phyloP scores from a whole-genome alignment of 2,888 invertebrate genomes.

The Gasteruption jaculator region DNA sequence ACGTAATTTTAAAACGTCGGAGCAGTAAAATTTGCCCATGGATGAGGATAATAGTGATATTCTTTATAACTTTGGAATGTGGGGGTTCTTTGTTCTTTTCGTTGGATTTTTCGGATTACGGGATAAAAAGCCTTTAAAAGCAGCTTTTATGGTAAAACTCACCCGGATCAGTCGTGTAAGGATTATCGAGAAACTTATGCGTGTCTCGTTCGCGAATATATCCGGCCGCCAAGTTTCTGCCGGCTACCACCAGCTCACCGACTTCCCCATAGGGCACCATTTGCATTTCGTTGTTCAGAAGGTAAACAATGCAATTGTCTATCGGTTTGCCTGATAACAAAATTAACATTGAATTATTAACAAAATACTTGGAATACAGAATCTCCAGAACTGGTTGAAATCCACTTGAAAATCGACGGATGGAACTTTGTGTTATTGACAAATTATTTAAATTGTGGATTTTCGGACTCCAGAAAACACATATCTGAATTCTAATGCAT shows the following conservation, averaged over 20 bases:
- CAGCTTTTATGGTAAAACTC: no score
- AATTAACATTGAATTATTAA: slow-evolving; percentile 10
- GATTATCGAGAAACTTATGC: slow-evolving; percentile 72
- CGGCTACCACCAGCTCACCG: slow-evolving; percentile 80
- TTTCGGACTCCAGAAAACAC: no score
- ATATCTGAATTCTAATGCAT: no score
- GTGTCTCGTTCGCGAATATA: slow-evolving; percentile 74
- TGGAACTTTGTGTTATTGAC: no score
- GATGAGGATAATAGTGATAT: no score
- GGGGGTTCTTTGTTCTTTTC: neutral
- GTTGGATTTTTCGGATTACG: neutral
- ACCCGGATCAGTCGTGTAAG: slow-evolving; percentile 64
- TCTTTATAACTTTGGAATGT: no score
- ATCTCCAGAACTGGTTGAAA: no score
- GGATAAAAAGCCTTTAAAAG: neutral
- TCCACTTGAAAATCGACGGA: no score
- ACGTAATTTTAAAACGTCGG: no score
- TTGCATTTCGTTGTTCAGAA: slow-evolving; percentile 71
- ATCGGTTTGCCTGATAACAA: slow-evolving; percentile 63
- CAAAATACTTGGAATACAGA: slow-evolving; percentile 12
- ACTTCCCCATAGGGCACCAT: slow-evolving; percentile 69
- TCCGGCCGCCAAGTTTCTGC: slow-evolving; percentile 73
- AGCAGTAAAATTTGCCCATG: no score
- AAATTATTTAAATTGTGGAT: no score
- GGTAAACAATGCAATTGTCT: slow-evolving; percentile 75